Base-by-base conservation (phyloP, 92 coral and sea anemone species). In the Palythoa grandiflora region DNA sequence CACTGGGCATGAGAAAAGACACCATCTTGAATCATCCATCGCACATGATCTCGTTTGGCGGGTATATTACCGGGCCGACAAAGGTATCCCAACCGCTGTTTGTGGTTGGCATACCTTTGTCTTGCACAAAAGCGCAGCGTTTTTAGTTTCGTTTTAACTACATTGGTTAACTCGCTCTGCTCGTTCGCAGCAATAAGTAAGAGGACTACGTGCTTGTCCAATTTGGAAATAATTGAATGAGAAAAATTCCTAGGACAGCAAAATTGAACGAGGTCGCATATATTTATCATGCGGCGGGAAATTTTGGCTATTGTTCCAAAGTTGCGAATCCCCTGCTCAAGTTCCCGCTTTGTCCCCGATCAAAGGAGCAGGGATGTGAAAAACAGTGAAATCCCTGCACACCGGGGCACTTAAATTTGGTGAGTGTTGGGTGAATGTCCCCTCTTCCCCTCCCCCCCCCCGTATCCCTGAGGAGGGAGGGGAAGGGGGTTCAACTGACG, bases 321-420 rank as follows among this genome's bases (percentile, higher is more conserved):
- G 20, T 12, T 20, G 65, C 14, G 70, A 63, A n/a, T 17, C 37
- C 36, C 70, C 70, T 2, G 35, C 36, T 19, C 70, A 59, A 59
- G 65, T 13, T 3, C 20, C 65, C 5, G 65, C 19, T 59, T 59
- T 12, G 65, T 59, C 20, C 65, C 65, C 65, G 5, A 15, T 59
- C 65, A 59, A 59, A 59, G 65, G 65, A n/a, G n/a, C 20, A 59
- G 17, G 65, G 65, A 59, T 12, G 36, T n/a, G 36, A 63, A 63
- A 63, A 63, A 63, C 70, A 63, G 36, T 63, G 70, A 63, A 63
- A 63, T 63, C 70, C 70, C 70, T 63, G 70, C 70, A 63, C 70
- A 63, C 36, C 10, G 36, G 70, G 8, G 36, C 28, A 63, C 70
- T 63, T n/a, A 63, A 63, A 63, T 63, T 63, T 63, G 70, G 37